A percentile compares a stretch with the other conserved stretches of the same genome.
These are phyloP conservation scores for Papilio xuthus DNA, from an alignment of 1,140 invertebrate species.

Conservation along the genomic window DNA sequence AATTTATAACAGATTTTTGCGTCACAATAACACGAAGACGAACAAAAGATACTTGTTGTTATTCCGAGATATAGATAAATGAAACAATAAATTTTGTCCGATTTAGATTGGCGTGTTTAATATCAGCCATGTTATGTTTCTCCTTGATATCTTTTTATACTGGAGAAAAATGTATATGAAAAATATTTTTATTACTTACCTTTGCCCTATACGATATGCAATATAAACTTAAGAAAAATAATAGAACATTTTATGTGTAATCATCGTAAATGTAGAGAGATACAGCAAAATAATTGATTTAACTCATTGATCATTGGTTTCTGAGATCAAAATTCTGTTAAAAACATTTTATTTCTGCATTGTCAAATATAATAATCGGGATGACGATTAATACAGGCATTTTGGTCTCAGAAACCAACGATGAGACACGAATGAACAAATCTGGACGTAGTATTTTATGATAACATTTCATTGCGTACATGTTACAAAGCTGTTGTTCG, in stretches of 20 bases:
- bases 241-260: no score
- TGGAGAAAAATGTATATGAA: background rate
- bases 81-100: background rate
- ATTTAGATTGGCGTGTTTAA: background rate
- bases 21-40: background rate
- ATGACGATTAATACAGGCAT: no score
- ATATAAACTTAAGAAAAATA: no score
- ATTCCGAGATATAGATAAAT: background rate
- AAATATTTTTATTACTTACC: no score
- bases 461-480: background rate
- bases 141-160: background rate
- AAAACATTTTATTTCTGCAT: no score
- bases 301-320: background rate
- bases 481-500: slow-evolving; percentile 32
- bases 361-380: no score
- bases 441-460: background rate
- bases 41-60: slow-evolving; percentile 18
- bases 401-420: no score
- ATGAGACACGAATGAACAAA: no score
- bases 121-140: background rate
- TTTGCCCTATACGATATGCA: no score
- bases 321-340: no score
- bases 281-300: no score
- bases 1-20: slow-evolving; percentile 21
- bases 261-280: no score